phyloP scores from a whole-genome alignment of 2,797 vertebrate genomes.

The Molossus alvarezi region DNA sequence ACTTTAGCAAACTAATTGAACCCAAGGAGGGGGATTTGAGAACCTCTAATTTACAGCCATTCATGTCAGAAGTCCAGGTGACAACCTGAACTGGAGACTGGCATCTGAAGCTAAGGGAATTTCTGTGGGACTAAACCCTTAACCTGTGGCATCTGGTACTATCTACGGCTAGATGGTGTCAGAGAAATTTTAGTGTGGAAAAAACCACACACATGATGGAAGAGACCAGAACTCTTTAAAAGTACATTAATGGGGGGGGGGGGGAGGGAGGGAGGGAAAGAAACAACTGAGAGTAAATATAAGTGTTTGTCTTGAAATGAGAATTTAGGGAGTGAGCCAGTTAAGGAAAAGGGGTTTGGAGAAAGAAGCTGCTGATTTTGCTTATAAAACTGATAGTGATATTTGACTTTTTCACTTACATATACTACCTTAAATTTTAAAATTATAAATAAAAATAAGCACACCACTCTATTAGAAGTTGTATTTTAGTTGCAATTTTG shows the following conservation, averaged over 20 bases:
- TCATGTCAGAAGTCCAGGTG: background rate
- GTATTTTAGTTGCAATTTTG: slow-evolving; percentile 6
- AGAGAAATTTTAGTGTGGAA: background rate
- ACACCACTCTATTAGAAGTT: background rate
- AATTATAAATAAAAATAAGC: slow-evolving; percentile 34
- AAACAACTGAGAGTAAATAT: too few relatives aligned
- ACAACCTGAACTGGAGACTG: background rate
- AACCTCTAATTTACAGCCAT: background rate
- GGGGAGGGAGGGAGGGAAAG: too few relatives aligned
- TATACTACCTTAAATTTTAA: background rate
- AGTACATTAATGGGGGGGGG: too few relatives aligned
- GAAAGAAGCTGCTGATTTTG: too few relatives aligned
- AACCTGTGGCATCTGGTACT: background rate
- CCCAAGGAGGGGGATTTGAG: background rate
- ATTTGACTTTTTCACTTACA: background rate
- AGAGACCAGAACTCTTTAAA: too few relatives aligned
- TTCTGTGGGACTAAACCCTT: background rate
- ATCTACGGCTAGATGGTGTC: background rate
- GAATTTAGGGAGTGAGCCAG: too few relatives aligned
- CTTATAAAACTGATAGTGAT: too few relatives aligned
- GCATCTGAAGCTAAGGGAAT: background rate
- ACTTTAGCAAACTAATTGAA: background rate
- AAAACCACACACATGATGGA: too few relatives aligned
- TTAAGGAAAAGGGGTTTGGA: too few relatives aligned
- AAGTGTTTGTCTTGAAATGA: too few relatives aligned